Percentiles rank a stretch among this genome's conserved stretches.
Evolutionary conservation across 2,113 vertebrate species (phyloP).

Genomic region (Actinemys pallida): DNA sequence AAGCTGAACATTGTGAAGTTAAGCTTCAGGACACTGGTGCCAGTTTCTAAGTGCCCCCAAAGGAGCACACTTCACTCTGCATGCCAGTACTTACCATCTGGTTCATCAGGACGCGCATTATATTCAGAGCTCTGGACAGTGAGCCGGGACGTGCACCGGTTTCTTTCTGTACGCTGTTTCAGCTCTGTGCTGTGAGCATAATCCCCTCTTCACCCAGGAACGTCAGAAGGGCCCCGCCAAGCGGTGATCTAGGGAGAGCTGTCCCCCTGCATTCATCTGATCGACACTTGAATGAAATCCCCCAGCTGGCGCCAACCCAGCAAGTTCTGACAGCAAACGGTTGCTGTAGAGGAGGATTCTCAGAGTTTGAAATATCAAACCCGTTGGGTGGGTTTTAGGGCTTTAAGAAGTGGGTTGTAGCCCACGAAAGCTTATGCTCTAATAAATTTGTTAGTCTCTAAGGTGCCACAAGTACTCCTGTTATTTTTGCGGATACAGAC

Average conservation of each 20-base stretch:
- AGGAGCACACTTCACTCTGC: background rate
- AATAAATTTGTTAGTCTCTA: no score
- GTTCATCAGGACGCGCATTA: background rate
- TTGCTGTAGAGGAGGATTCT: background rate
- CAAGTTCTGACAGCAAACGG: fast-evolving
- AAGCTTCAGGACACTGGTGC: background rate
- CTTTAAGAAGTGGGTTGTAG: no score
- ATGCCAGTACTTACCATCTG: background rate
- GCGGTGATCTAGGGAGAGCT: background rate
- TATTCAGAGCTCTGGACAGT: fast-evolving
- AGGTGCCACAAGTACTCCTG: no score
- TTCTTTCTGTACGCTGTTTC: background rate
- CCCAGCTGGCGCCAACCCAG: background rate
- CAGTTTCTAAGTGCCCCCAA: background rate
- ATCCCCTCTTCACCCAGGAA: background rate
- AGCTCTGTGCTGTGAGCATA: background rate
- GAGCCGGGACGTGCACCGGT: background rate
- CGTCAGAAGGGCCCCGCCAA: background rate
- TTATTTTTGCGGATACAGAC: no score
- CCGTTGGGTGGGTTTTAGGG: background rate
- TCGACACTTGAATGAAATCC: background rate
- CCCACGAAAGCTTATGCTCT: no score
- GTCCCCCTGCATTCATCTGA: background rate
- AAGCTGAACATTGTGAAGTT: fast-evolving
- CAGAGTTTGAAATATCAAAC: background rate